phyloP scores from a whole-genome alignment of 1,140 invertebrate genomes.

The Luehdorfia chinensis region DNA sequence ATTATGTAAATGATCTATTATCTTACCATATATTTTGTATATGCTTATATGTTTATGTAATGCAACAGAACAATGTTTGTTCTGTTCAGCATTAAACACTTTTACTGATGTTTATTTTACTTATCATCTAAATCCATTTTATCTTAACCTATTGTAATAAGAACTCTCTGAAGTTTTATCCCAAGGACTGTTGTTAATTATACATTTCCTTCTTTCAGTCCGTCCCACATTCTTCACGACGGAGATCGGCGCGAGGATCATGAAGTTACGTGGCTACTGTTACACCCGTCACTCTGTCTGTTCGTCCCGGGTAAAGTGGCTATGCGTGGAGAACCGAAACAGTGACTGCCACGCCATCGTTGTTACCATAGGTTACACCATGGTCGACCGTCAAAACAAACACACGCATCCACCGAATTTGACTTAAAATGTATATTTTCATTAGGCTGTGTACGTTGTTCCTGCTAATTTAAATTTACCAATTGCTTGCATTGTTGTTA shows the following conservation, averaged over 20 bases:
- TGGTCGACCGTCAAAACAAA: conserved; percentile 57
- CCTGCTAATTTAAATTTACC: conserved; percentile 11
- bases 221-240: conserved; percentile 62
- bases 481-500: conserved; percentile 14
- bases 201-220: conserved; percentile 33
- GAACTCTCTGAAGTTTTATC: too few relatives aligned
- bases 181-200: conserved; percentile 2
- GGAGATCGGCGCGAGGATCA: conserved; percentile 54
- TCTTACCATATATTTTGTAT: neutral
- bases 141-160: too few relatives aligned
- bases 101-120: too few relatives aligned
- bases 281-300: conserved; percentile 63
- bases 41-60: too few relatives aligned
- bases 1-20: too few relatives aligned
- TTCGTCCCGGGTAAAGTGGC: conserved; percentile 58
- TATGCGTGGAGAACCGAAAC: conserved; percentile 54
- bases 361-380: conserved; percentile 60
- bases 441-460: conserved; percentile 20
- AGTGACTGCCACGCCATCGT: conserved; percentile 58
- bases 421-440: conserved; percentile 31
- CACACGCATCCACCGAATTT: conserved; percentile 54
- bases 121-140: too few relatives aligned
- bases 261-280: conserved; percentile 57
- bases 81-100: too few relatives aligned
- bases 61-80: too few relatives aligned